A percentile compares a stretch with the other conserved stretches of the same genome.
phyloP scores from a whole-genome alignment of 2,113 vertebrate genomes.

The Dendrocopos noguchii region DNA sequence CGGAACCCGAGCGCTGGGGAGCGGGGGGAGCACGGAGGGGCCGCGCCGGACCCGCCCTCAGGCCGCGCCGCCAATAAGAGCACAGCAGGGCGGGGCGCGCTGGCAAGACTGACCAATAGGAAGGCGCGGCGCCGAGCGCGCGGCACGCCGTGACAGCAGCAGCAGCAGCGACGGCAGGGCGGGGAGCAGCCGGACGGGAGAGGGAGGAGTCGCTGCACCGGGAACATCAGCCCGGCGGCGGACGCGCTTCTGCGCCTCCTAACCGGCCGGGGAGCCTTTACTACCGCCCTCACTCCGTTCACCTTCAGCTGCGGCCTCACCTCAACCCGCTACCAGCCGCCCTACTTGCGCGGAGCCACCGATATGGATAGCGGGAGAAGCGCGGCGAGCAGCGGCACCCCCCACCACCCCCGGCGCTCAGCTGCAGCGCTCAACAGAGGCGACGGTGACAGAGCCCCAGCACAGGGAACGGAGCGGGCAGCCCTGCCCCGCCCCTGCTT shows the following conservation, averaged over 20 bases:
- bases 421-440: neutral
- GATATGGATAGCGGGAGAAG: neutral
- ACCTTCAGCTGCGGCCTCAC: neutral
- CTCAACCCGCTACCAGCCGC: too few species aligned
- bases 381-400: too few species aligned
- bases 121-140: neutral
- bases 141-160: neutral
- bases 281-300: neutral
- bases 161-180: neutral
- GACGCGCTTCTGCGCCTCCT: too few species aligned
- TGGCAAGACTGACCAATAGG: neutral
- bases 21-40: neutral
- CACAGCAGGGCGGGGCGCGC: neutral
- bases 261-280: neutral
- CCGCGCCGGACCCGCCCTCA: neutral
- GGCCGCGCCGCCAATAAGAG: neutral
- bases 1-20: neutral
- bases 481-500: conserved; percentile 36
- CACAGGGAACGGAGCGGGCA: neutral
- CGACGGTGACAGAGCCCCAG: too few species aligned
- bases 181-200: neutral
- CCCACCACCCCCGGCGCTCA: neutral
- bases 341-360: neutral
- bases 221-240: neutral
- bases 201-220: neutral